Conservation (phyloP, 1,140 invertebrate genomes). For the Heterodera carotae region DNA sequence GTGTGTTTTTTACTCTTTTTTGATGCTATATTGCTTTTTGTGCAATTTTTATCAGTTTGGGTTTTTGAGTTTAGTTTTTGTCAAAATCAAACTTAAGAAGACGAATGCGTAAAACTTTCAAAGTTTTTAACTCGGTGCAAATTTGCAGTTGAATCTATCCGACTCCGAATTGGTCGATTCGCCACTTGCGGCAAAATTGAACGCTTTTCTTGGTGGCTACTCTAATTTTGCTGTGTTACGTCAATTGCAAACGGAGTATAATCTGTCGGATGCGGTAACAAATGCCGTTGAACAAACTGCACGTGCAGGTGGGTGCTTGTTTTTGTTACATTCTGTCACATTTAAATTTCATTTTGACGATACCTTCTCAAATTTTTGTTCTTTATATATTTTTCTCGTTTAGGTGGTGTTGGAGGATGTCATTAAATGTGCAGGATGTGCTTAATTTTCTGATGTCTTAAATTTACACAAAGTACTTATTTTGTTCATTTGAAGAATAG, state of each 20-base stretch:
- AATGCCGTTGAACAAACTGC: constrained; percentile 55
- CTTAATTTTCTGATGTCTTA: too few relatives aligned
- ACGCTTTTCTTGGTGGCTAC: constrained; percentile 56
- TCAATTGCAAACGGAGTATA: constrained; percentile 50
- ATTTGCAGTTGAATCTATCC: constrained; percentile 49
- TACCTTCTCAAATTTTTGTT: background rate
- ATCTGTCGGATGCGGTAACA: constrained; percentile 44
- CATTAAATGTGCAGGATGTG: too few relatives aligned
- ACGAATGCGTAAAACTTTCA: too few relatives aligned
- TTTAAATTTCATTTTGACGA: too few relatives aligned
- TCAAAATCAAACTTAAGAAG: too few relatives aligned
- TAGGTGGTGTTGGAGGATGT: constrained; percentile 53
- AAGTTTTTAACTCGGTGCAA: constrained; percentile 8
- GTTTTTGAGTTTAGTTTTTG: too few relatives aligned
- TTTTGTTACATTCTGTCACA: too few relatives aligned
- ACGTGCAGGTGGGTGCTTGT: constrained; percentile 44
- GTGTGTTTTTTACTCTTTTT: constrained; percentile 24
- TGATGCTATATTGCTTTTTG: too few relatives aligned
- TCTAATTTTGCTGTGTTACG: constrained; percentile 55
- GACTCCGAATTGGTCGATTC: constrained; percentile 57
- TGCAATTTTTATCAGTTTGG: too few relatives aligned
- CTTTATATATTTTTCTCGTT: background rate
- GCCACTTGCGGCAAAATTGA: constrained; percentile 57
- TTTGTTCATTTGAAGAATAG: too few relatives aligned
- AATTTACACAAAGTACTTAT: too few relatives aligned